Base-by-base conservation (phyloP, 2,797 vertebrate species). In the Periophthalmus magnuspinnatus region DNA sequence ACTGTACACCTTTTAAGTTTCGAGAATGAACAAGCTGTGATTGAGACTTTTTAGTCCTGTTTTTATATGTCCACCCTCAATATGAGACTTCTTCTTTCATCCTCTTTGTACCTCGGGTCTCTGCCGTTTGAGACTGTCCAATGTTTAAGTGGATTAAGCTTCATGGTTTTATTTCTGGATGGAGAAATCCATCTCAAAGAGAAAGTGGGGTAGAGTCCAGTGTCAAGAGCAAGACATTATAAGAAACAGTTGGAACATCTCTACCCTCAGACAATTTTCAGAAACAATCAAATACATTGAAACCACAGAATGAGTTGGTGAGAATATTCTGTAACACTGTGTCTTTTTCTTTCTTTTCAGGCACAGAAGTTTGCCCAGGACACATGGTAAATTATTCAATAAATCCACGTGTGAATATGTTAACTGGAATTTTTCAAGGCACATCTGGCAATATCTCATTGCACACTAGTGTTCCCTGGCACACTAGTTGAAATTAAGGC, bases 151-250 rank as follows among this genome's bases (percentile, higher is more conserved):
- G 90, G 90, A 90, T 91, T 90, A 90, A 80, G 61, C 68, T 74
- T 87, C 88, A 90, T 84, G 89, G 87, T 90, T 89, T 89, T 90
- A 91, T 91, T 90, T 88, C 84, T 90, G 90, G 88, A 90, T 90
- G 84, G 88, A 90, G 88, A 88, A 83, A 89, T 87, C 87, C 82
- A 81, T 76, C 81, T 74, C 69, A 69, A 73, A 84, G 80, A 86
- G 80, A 82, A 88, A 88, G 85, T 82, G 81, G 84, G 81, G 77
- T 84, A 86, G 78, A 82, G 85, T 76, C 70, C 82, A 76, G 70
- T 48, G 41, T 64, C 41, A 64, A 48, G 41, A 48, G 41, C 24
- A 2, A 28, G 21, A 47, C 16, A 19, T 41, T 24, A 13, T 13
- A 0, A 22, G 10, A 41, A 21, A 38, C 34, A 4, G 34, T 10